Conservation (phyloP, 2,888 invertebrate genomes). For the Napeogenes sylphis region DNA sequence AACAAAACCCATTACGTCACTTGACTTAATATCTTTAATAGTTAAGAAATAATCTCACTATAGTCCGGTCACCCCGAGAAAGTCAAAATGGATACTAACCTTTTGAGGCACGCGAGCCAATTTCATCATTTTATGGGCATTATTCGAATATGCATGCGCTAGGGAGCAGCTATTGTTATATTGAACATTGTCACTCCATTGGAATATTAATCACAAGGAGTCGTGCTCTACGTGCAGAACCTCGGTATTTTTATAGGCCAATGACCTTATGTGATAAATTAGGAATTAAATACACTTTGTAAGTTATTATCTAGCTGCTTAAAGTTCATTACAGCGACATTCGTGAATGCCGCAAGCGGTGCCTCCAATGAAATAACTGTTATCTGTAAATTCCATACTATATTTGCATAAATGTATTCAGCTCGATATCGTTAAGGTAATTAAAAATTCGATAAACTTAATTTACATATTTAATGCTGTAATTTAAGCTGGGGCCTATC, state of each 20-base stretch:
- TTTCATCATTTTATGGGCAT: constrained; percentile 75
- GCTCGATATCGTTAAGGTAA: background rate
- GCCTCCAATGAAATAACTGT: constrained; percentile 16
- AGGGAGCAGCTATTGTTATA: constrained; percentile 61
- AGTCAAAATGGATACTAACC: constrained; percentile 62
- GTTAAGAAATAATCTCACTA: too few species aligned
- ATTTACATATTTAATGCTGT: too few species aligned
- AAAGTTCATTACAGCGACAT: constrained; percentile 22
- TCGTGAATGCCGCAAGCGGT: constrained; percentile 15
- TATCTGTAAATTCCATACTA: constrained; percentile 8
- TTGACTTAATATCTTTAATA: too few species aligned
- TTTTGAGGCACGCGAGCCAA: constrained; percentile 61
- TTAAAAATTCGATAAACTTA: constrained; percentile 14
- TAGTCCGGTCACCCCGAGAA: constrained; percentile 44
- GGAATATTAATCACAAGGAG: constrained; percentile 73
- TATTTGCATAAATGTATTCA: constrained; percentile 8
- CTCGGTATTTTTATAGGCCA: constrained; percentile 51
- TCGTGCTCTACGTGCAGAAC: constrained; percentile 45
- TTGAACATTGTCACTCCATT: constrained; percentile 59
- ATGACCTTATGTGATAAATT: constrained; percentile 53
- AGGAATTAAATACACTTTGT: constrained; percentile 17
- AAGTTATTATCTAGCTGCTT: constrained; percentile 11
- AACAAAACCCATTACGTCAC: too few species aligned
- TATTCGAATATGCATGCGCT: constrained; percentile 74
- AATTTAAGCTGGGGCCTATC: too few species aligned